Evolutionary conservation across 37 sponge, comb jelly and placozoan species (phyloP).

Genomic region (Haliclona indistincta): DNA sequence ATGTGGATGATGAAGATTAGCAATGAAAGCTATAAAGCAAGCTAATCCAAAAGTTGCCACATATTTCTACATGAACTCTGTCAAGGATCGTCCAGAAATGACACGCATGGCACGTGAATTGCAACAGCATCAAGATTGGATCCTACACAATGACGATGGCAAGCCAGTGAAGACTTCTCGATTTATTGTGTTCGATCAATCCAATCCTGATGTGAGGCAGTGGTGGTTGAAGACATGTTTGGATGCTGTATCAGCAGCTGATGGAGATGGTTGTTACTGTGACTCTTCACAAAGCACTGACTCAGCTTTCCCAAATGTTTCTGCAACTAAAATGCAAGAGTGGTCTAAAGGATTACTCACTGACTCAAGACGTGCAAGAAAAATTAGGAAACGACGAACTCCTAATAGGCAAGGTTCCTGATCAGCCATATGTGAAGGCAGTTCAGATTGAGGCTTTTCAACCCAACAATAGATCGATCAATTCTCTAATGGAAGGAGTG

Average conservation of each 20-base stretch:
- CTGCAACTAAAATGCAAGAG: no score
- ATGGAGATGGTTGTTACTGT: conserved; percentile 55
- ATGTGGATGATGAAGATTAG: conserved; percentile 30
- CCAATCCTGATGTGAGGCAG: conserved; percentile 22
- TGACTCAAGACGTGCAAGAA: conserved; percentile 33
- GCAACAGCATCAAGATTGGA: conserved; percentile 7
- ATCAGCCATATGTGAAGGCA: conserved; percentile 48
- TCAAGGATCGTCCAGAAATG: conserved; percentile 33
- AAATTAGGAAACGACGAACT: conserved; percentile 36
- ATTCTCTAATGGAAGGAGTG: conserved; percentile 9
- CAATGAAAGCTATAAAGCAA: conserved; percentile 20
- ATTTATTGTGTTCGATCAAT: conserved; percentile 20
- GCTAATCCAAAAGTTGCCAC: conserved; percentile 22
- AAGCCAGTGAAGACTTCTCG: conserved; percentile 2
- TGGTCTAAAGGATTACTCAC: conserved; percentile 29
- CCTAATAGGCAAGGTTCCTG: conserved; percentile 15
- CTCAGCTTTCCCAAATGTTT: neutral
- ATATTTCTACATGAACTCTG: conserved; percentile 33
- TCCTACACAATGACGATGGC: conserved; percentile 7
- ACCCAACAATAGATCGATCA: conserved; percentile 27
- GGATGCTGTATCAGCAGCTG: conserved; percentile 38
- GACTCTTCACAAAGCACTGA: conserved; percentile 37
- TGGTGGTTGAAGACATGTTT: conserved; percentile 30
- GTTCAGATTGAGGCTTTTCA: conserved; percentile 48
- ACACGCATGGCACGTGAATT: conserved; percentile 30